Percentiles rank a stretch among this genome's conserved stretches.
Evolutionary conservation across 2,888 invertebrate species (phyloP).

Genomic region (Chrysolina haemoptera): DNA sequence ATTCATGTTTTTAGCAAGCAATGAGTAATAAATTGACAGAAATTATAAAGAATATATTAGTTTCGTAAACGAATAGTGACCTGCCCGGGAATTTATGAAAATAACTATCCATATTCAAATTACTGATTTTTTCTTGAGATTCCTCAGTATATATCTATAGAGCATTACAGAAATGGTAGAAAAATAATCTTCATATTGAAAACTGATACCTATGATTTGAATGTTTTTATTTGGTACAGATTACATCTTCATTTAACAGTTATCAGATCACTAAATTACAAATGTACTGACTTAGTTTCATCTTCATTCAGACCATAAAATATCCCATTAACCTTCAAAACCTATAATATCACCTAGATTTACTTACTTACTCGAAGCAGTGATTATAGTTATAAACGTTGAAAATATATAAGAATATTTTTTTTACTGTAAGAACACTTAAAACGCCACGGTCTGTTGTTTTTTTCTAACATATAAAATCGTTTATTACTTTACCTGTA

Average conservation of each 20-base stretch:
- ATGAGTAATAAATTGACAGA: no score
- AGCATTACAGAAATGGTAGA: no score
- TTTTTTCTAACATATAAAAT: constrained; percentile 58
- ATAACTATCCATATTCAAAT: no score
- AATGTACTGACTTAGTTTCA: constrained; percentile 32
- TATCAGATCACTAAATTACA: constrained; percentile 29
- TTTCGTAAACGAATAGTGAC: no score
- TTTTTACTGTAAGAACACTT: constrained; percentile 50
- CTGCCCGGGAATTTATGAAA: no score
- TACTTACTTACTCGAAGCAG: constrained; percentile 47
- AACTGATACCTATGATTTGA: no score
- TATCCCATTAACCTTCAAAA: constrained; percentile 55
- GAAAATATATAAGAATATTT: constrained; percentile 49
- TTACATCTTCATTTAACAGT: constrained; percentile 22
- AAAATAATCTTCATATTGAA: no score
- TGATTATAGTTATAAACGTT: constrained; percentile 45
- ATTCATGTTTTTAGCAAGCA: no score
- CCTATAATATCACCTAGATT: constrained; percentile 48
- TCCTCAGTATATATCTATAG: no score
- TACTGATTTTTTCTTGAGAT: no score
- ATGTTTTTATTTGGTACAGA: background rate
- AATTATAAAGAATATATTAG: no score
- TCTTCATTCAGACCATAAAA: constrained; percentile 58
- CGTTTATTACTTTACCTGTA: constrained; percentile 36
- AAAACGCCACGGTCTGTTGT: constrained; percentile 58